Evolutionary conservation across 2,888 invertebrate genomes (phyloP), one percentile per base, ranked within the genome.

Genomic region (Griposia aprilina): DNA sequence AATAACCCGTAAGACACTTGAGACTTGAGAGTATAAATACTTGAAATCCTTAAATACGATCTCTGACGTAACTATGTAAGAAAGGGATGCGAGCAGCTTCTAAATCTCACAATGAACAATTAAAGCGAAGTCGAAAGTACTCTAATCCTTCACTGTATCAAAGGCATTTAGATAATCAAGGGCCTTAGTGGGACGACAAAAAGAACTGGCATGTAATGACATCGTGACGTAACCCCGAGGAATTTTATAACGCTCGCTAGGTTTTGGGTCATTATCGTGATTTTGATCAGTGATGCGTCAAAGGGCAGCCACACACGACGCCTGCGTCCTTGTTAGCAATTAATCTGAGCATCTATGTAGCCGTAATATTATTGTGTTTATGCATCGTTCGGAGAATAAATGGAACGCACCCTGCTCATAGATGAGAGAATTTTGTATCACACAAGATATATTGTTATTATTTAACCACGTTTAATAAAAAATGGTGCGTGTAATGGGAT

Each of bases 271-370:
- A 95, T 96, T 95, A 96, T 96, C 96, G 91, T 93, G 92, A 92
- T 93, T 94, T 92, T 89, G 92, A 96, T 96, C 96, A 93, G 93
- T 91, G 92, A 92, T 91, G 94, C 94, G 91, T 94, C 93, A 94
- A 92, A 92, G 90, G 87, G 87, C 90, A 93, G 88, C 96, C 96
- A 96, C 96, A 96, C 96, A 96, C 96, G 96, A 93, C 84, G 95
- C 85, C 78, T 79, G 89, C 90, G 93, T 93, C 93, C 94, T 94
- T 93, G 90, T 89, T 89, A 91, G 90, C 93, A 94, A 96, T 96
- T 95, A 95, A 95, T 94, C 93, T 92, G 83, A 88, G 86, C 90
- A 93, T 93, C 92, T 91, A 88, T 82, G 89, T 88, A 86, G 91
- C 87, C 85, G 86, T 90, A 85, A 88, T 89, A 70, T 85, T 87